These are phyloP conservation scores for Punctoribates punctum DNA, from an alignment of 2,888 invertebrate species.

Conservation along the genomic window DNA sequence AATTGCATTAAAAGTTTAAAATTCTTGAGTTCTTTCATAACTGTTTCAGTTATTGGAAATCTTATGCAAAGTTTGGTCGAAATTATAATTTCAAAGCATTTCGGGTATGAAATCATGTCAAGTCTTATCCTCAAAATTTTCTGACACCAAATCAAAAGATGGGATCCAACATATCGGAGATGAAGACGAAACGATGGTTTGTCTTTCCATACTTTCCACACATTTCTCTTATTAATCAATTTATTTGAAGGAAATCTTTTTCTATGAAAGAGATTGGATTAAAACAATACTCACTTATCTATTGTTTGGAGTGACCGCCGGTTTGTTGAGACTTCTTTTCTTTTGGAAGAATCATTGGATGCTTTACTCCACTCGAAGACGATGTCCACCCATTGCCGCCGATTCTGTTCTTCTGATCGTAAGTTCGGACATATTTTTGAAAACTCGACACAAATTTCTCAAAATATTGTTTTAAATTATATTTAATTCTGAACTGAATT, in stretches of 20 bases:
- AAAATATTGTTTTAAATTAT: too few species aligned
- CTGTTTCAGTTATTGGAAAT: too few species aligned
- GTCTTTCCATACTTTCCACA: background rate
- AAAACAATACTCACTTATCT: conserved; percentile 57
- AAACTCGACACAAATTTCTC: too few species aligned
- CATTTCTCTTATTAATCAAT: background rate
- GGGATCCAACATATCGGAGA: background rate
- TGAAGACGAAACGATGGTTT: conserved; percentile 20
- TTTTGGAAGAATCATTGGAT: conserved; percentile 60
- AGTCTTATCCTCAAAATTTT: background rate
- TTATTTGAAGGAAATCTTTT: conserved; percentile 62
- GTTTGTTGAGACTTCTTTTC: conserved; percentile 65
- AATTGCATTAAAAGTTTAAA: too few species aligned
- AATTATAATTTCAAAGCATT: too few species aligned
- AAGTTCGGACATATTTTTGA: conserved; percentile 43
- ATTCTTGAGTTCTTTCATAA: too few species aligned
- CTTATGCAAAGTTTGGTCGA: too few species aligned
- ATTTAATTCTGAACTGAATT: background rate
- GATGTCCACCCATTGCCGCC: conserved; percentile 60
- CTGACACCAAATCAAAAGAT: background rate
- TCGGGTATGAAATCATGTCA: conserved; percentile 6
- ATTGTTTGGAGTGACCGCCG: conserved; percentile 65
- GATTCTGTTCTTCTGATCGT: conserved; percentile 59
- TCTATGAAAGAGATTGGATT: conserved; percentile 59
- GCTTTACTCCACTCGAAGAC: conserved; percentile 58